Evolutionary conservation across 2,113 vertebrate species (phyloP).

Genomic region (Nipponia nippon): DNA sequence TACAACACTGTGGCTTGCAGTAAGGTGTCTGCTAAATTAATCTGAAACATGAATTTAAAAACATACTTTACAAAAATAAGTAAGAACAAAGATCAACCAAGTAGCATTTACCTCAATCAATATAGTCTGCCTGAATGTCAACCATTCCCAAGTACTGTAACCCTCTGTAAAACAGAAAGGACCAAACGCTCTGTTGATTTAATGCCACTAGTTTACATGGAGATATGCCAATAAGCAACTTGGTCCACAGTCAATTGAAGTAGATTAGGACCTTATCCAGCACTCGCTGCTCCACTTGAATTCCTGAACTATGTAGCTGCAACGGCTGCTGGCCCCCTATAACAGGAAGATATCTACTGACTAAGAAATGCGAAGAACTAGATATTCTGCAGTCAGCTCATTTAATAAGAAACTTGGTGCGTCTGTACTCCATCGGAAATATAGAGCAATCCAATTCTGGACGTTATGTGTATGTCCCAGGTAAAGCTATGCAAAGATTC

Average conservation of each 20-base stretch:
- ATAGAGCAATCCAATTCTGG: neutral
- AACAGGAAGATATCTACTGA: neutral
- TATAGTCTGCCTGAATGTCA: slow-evolving; percentile 1
- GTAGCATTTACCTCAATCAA: slow-evolving; percentile 16
- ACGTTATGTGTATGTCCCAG: neutral
- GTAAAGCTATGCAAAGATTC: neutral
- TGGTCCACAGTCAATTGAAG: neutral
- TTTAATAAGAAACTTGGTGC: neutral
- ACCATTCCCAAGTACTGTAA: neutral
- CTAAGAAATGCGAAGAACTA: neutral
- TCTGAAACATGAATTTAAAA: slow-evolving; percentile 33
- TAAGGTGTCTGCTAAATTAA: slow-evolving; percentile 2
- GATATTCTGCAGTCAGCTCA: neutral
- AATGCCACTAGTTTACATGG: neutral
- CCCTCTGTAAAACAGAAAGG: neutral
- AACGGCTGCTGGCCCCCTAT: neutral
- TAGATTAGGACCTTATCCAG: neutral
- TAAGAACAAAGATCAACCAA: slow-evolving; percentile 19
- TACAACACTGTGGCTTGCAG: slow-evolving; percentile 27
- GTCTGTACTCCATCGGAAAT: neutral
- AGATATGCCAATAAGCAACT: neutral
- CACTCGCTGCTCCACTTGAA: neutral
- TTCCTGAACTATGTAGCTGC: neutral
- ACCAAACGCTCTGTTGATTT: neutral
- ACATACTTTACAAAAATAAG: neutral